Conservation (phyloP, 2,797 vertebrate species). For the Artibeus jamaicensis region DNA sequence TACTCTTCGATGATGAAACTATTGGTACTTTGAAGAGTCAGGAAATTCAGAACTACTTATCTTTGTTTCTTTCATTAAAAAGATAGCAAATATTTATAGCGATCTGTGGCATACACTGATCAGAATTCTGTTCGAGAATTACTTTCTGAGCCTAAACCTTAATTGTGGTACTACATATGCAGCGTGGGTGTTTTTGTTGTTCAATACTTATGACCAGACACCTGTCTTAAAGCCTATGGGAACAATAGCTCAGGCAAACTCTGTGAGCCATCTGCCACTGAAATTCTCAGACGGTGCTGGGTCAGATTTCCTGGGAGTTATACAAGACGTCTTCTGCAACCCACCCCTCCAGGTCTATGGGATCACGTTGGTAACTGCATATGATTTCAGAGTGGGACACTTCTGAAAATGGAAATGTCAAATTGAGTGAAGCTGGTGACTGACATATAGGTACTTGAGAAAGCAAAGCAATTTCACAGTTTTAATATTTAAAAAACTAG, state of each 20-base stretch:
- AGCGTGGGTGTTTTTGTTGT: constrained; percentile 11
- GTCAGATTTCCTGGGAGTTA: not conserved
- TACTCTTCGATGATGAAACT: not conserved
- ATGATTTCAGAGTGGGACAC: not conserved
- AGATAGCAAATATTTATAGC: not conserved
- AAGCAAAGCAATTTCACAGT: not conserved
- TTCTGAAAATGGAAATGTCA: not conserved
- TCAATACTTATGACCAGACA: not conserved
- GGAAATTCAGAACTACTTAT: not conserved
- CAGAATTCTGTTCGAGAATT: not conserved
- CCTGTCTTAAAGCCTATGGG: constrained; percentile 16
- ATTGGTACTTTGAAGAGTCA: not conserved
- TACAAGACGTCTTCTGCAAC: not conserved
- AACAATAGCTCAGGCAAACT: not conserved
- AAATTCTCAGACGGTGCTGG: not conserved
- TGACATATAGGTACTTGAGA: not conserved
- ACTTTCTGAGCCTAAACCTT: not conserved
- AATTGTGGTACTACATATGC: not conserved
- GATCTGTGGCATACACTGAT: not conserved
- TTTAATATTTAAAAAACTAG: not conserved
- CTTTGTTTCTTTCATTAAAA: not conserved
- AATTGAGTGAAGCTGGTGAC: not conserved
- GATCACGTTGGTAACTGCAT: not conserved
- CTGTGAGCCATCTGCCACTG: not conserved
- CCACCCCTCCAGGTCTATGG: not conserved